These are phyloP conservation scores for Hemibagrus guttatus DNA, from an alignment of 2,797 vertebrate species.

Conservation along the genomic window DNA sequence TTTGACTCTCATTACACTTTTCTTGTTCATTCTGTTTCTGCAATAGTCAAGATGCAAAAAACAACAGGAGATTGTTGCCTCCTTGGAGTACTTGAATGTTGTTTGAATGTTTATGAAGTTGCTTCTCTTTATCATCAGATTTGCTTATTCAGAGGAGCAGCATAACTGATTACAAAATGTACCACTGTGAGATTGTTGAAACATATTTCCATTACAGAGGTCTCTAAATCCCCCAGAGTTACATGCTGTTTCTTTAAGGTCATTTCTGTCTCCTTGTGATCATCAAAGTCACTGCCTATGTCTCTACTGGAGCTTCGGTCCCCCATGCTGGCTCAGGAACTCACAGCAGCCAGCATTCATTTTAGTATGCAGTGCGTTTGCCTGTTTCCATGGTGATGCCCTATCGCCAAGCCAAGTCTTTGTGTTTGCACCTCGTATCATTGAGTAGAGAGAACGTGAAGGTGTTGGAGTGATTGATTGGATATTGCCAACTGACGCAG, in stretches of 20 bases:
- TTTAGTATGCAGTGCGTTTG: constrained; percentile 36
- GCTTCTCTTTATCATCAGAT: not conserved
- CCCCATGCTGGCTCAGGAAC: not conserved
- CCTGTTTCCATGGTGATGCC: constrained; percentile 49
- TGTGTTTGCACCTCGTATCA: constrained; percentile 16
- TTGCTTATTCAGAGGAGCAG: not conserved
- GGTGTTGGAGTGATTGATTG: constrained; percentile 33
- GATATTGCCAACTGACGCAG: constrained; percentile 8
- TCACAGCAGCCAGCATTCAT: constrained; percentile 19
- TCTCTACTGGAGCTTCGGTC: not conserved
- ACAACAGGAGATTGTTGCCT: not conserved
- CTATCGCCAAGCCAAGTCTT: constrained; percentile 27
- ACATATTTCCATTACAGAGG: not conserved
- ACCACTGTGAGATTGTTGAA: not conserved
- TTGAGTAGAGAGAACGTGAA: constrained; percentile 24
- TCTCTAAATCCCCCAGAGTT: not conserved
- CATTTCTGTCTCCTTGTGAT: constrained; percentile 23
- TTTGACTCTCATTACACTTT: not conserved
- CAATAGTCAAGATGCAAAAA: not conserved
- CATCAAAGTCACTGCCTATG: not conserved
- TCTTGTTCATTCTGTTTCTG: not conserved
- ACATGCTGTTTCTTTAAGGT: constrained; percentile 16
- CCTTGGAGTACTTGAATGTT: not conserved
- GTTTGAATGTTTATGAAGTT: not conserved
- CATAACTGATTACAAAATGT: not conserved